Evolutionary conservation across 2,113 vertebrate species (phyloP).

Genomic region (Meriones unguiculatus): DNA sequence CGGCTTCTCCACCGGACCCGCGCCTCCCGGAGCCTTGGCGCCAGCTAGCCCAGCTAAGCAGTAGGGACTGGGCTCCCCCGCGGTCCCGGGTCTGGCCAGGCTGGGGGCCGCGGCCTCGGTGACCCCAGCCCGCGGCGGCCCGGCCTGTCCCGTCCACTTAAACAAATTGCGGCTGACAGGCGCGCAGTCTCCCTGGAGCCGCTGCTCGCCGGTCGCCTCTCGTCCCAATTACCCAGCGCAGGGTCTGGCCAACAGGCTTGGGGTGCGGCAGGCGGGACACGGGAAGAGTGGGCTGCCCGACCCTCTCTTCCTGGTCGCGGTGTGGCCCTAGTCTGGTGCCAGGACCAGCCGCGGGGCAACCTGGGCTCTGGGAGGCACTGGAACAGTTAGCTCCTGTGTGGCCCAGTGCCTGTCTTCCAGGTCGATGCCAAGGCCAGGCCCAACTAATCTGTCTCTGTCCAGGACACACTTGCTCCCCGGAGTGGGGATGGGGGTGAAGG

Average conservation of each 20-base stretch:
- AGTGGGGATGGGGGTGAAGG: background rate
- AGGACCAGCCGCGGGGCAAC: background rate
- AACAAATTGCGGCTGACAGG: constrained; percentile 91
- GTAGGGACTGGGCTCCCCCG: constrained; percentile 81
- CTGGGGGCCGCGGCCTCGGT: constrained; percentile 84
- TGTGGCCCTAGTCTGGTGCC: background rate
- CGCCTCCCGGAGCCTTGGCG: constrained; percentile 75
- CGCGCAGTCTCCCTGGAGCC: constrained; percentile 90
- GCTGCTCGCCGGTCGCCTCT: constrained; percentile 78
- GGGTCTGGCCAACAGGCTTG: constrained; percentile 41
- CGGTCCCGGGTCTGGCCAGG: constrained; percentile 80
- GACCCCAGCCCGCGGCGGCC: constrained; percentile 90
- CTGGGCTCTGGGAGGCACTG: background rate
- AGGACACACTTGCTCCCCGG: background rate
- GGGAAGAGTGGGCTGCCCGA: background rate
- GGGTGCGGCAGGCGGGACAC: background rate
- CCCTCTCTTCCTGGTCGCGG: background rate
- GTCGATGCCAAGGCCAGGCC: background rate
- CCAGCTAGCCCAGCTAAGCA: constrained; percentile 69
- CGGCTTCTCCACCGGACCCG: background rate
- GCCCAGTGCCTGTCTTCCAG: background rate
- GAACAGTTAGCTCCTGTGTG: background rate
- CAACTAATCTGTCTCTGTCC: background rate
- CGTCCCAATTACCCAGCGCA: constrained; percentile 80
- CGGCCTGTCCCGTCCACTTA: constrained; percentile 90